Evolutionary conservation across 2,113 vertebrate species (phyloP), one percentile per base, ranked within the genome.

Genomic region (Mandrillus leucophaeus): DNA sequence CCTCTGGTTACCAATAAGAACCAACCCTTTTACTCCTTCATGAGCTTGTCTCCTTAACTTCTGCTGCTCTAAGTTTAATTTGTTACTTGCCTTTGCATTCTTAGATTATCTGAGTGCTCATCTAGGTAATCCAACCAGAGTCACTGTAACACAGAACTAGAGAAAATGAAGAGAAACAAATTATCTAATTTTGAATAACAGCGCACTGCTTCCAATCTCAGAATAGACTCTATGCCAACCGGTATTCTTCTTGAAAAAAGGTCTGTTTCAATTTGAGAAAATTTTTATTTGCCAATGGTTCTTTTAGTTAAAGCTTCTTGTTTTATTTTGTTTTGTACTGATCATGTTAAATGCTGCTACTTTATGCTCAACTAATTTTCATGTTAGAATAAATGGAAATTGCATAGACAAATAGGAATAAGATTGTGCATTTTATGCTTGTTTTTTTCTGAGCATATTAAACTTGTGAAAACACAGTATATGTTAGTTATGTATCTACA

Each of bases 361-460:
- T 86, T 96, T 87, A 96, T 89, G 68, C 32, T 93, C 57, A 96
- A 97, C 85, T 93, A 95, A 92, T 95, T 82, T 92, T 93, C 79
- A 92, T 76, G 43, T 90, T 95, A 79, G 9, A 89, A 94, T 79
- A 96, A 97, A 70, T 76, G 32, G 38, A 95, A 95, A 93, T 79
- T 96, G 22, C 23, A 75, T 50, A 78, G 11, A 43, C 30, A 90
- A 38, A 85, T 12, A 55, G 55, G n/a, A 85, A 73, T 89, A 86
- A 78, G 20, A 79, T 1, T 80, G 30, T 64, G 64, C 8, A 93
- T 96, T 88, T 85, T 93, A 84, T 52, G 38, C 66, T 76, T 79
- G 1, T 9, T 78, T 88, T 91, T 91, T 66, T 68, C 64, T 61
- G 12, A 95, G 16, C 5, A 86, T 91, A 93, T 68, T 79, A 59